A percentile compares a stretch with the other conserved stretches of the same genome.
These are phyloP conservation scores for Clarias batrachus DNA, from an alignment of 2,113 vertebrate species.

Conservation along the genomic window DNA sequence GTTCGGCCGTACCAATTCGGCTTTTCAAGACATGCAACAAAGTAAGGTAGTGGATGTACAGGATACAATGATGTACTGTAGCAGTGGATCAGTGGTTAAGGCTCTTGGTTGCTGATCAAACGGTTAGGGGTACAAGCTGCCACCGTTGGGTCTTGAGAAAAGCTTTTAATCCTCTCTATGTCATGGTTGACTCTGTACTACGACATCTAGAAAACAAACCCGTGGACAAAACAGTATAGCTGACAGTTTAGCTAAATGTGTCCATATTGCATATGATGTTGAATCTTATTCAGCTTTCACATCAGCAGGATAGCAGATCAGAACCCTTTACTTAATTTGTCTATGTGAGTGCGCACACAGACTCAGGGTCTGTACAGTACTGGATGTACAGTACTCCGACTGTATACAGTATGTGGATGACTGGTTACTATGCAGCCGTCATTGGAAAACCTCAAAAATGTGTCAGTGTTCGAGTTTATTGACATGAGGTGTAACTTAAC, in stretches of 20 bases:
- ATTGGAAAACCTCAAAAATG: not conserved
- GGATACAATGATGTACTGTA: not conserved
- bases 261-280: not conserved
- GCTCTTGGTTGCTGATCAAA: not conserved
- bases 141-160: not conserved
- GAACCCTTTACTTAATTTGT: not conserved
- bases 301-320: not conserved
- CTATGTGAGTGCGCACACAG: not conserved
- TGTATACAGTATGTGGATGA: not conserved
- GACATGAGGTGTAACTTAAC: too few relatives aligned
- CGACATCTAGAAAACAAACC: not conserved
- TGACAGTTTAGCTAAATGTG: not conserved
- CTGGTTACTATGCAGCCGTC: not conserved
- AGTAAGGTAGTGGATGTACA: not conserved
- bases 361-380: not conserved
- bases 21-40: not conserved
- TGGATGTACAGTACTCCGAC: not conserved
- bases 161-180: not conserved
- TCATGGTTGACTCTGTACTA: not conserved
- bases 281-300: not conserved
- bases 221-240: not conserved
- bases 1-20: too few relatives aligned
- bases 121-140: not conserved
- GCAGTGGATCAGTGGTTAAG: not conserved
- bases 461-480: not conserved